phyloP scores from a whole-genome alignment of 2,797 vertebrate species.

The Rhincodon typus region DNA sequence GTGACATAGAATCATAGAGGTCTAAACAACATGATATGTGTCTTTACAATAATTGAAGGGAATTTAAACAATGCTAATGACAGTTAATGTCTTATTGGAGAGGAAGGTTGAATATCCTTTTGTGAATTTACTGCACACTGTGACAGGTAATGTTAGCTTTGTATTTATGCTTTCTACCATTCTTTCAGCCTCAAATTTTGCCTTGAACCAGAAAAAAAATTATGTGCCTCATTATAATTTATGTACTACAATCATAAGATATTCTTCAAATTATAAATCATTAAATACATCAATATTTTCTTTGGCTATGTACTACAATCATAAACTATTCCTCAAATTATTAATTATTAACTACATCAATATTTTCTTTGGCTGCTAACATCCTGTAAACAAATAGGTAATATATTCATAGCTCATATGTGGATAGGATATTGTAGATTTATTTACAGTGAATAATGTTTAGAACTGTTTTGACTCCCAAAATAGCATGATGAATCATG shows the following conservation, averaged over 20 bases:
- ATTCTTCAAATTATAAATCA: background rate
- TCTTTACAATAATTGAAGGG: background rate
- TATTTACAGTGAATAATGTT: background rate
- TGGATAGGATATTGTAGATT: background rate
- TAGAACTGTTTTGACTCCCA: background rate
- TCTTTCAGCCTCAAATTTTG: background rate
- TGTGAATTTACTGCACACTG: background rate
- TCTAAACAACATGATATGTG: too few relatives aligned
- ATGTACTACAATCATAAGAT: background rate
- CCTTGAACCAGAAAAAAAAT: background rate
- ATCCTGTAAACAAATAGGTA: background rate
- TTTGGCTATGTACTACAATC: background rate
- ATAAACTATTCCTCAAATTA: background rate
- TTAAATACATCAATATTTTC: background rate
- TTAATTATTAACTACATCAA: background rate
- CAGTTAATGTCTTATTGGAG: background rate
- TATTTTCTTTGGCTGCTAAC: background rate
- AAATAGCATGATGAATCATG: background rate
- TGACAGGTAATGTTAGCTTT: background rate
- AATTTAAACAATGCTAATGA: background rate
- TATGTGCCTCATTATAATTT: background rate
- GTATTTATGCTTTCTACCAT: too few relatives aligned
- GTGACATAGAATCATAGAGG: too few relatives aligned
- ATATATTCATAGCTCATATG: background rate
- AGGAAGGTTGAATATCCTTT: background rate